Percentiles rank a stretch among this genome's conserved stretches.
Conservation (phyloP, 2,113 vertebrate genomes). For the Symphodus melops region DNA sequence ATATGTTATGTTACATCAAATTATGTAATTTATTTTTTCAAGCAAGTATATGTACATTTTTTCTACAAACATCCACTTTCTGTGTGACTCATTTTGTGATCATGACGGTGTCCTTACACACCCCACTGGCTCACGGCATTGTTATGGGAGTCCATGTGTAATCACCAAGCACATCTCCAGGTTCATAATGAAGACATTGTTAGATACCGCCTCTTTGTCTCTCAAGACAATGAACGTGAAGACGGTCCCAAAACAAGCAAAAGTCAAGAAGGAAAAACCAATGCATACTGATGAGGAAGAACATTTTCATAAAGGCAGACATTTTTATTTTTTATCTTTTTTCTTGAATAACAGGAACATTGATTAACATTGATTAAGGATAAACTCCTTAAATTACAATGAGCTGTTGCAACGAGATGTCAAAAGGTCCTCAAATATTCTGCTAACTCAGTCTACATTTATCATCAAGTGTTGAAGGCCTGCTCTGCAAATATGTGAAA, state of each 20-base stretch:
- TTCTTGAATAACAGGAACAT: background rate
- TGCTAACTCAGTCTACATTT: too few species aligned
- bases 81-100: background rate
- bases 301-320: background rate
- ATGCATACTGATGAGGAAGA: background rate
- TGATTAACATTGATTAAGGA: background rate
- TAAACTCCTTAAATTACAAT: background rate
- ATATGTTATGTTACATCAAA: too few species aligned
- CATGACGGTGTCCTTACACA: background rate
- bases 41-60: too few species aligned
- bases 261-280: background rate
- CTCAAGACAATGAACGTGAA: background rate
- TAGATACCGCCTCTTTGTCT: background rate
- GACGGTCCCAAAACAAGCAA: background rate
- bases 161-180: background rate
- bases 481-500: too few species aligned
- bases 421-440: too few species aligned
- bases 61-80: background rate
- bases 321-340: background rate
- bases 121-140: background rate
- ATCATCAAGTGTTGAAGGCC: background rate
- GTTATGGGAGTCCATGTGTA: too few species aligned
- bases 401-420: too few species aligned
- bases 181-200: background rate
- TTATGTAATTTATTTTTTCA: too few species aligned